Base-by-base conservation (phyloP, 1,140 invertebrate genomes). In the Mamestra configurata region DNA sequence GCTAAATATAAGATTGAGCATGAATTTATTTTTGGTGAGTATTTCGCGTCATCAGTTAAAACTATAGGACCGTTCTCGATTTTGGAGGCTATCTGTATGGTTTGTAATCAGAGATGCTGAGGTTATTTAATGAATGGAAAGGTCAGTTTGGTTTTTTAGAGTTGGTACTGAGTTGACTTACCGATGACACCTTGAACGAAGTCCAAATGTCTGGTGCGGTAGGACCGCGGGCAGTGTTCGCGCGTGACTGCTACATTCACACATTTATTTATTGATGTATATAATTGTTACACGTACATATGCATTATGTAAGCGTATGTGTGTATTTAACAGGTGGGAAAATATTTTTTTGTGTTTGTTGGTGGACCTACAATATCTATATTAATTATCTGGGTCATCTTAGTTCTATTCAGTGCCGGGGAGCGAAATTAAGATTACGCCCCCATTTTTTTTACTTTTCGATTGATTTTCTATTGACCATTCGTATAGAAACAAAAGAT, bases 1-100 rank as follows among this genome's bases (percentile, higher is more conserved):
- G 89, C 94, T 95, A 95, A 95, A 95, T 95, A 95, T 95, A 95
- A 90, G 83, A 92, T 89, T 89, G 92, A 93, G 94, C 93, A 88
- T 93, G 88, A 86, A 93, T 93, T 92, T 95, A 95, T 95, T 95
- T 95, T 94, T 84, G 92, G 91, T 88, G 81, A 86, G 85, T 86
- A 89, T 91, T 93, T 90, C 88, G 89, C 94, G 94, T 94, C 93
- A 94, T 92, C 90, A 88, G 83, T 88, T 79, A 83, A 87, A 89
- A 88, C 81, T 88, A 82, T 83, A 85, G 85, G 83, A 77, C 61
- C 57, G 75, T 77, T 68, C 75, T 37, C 43, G 46, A 66, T 77
- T 77, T 51, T 66, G 27, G 43, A 77, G 53, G 53, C 57, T 72
- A 73, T 46, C 51, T 22, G 43, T 51, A 7, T n/a, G 6, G 37